These are phyloP conservation scores for Perognathus longimembris DNA, from an alignment of 2,113 vertebrate genomes.

Conservation along the genomic window DNA sequence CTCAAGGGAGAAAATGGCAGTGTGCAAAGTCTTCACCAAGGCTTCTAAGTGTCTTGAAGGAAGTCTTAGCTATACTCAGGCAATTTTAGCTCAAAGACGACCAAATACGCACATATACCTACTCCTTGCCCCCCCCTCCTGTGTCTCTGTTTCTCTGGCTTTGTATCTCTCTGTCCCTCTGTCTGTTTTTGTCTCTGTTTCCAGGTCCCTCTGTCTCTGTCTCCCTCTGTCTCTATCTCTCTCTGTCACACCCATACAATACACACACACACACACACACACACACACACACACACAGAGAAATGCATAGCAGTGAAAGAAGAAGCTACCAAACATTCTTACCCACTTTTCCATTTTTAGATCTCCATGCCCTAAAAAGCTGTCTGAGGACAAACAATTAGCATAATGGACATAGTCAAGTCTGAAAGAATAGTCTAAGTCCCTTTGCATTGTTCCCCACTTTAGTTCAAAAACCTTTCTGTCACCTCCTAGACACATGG, in stretches of 20 bases:
- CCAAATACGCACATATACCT: neutral
- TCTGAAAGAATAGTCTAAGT: constrained; percentile 6
- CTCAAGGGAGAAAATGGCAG: neutral
- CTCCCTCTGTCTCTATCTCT: too few species aligned
- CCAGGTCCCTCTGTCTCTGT: too few species aligned
- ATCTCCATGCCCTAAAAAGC: constrained; percentile 1
- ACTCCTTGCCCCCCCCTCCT: too few species aligned
- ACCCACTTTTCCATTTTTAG: constrained; percentile 9
- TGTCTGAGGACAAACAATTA: neutral
- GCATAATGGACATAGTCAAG: constrained; percentile 10
- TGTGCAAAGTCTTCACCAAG: constrained; percentile 34
- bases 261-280: neutral
- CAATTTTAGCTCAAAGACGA: constrained; percentile 60
- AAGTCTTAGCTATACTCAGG: constrained; percentile 25
- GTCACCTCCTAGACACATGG: neutral
- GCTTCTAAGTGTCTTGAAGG: neutral
- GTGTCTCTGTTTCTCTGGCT: too few species aligned
- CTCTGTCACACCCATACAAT: too few species aligned
- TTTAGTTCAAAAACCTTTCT: neutral
- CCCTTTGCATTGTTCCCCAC: neutral
- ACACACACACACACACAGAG: neutral
- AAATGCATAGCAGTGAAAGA: neutral
- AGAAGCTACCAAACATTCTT: constrained; percentile 35
- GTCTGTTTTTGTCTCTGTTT: too few species aligned
- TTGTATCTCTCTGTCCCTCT: too few species aligned